Base-by-base conservation (phyloP, 2,888 invertebrate genomes). In the Meloe dianella region DNA sequence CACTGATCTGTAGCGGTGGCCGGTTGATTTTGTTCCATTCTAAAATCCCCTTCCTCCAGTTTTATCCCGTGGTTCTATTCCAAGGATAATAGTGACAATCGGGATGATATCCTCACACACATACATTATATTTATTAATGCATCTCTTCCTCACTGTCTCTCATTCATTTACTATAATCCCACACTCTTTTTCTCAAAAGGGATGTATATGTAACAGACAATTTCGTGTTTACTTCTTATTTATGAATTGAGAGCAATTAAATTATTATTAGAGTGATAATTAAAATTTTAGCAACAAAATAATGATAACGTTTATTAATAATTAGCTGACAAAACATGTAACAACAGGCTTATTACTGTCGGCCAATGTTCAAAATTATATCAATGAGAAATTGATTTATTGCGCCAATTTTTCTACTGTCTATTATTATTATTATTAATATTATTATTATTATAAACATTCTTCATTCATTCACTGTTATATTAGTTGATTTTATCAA, bases 11-110 rank as follows among this genome's bases (percentile, higher is more conserved):
- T 47, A 61, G 60, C 67, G 60, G 67, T 67, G 64, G 61, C 64
- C 67, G 59, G 64, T 63, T 67, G 67, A 67, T 63, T 67, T 67
- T 67, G 67, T 67, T 67, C 64, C 67, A 67, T 67, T 67, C 67
- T 64, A 67, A 54, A 54, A 24, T 54, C 54, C 54, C 54, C 54
- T 54, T 54, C 54, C 24, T 54, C 54, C 54, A 54, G 54, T 47
- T 54, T 54, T 54, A 54, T 54, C 54, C 54, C 24, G 54, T 20
- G 54, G 24, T 24, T 24, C 24, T 24, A 54, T 14, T 24, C 54
- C 54, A 54, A 54, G 54, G 54, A 54, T 54, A 54, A 24, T 22
- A 1, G 54, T 47, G 47, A 20, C 47, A 20, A 10, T 47, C 20
- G 47, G 47, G 47, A 47, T 47, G 9, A 47, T 20, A 12, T 41